Conservation (phyloP, 2,113 vertebrate genomes). For the Phyllostomus hastatus region DNA sequence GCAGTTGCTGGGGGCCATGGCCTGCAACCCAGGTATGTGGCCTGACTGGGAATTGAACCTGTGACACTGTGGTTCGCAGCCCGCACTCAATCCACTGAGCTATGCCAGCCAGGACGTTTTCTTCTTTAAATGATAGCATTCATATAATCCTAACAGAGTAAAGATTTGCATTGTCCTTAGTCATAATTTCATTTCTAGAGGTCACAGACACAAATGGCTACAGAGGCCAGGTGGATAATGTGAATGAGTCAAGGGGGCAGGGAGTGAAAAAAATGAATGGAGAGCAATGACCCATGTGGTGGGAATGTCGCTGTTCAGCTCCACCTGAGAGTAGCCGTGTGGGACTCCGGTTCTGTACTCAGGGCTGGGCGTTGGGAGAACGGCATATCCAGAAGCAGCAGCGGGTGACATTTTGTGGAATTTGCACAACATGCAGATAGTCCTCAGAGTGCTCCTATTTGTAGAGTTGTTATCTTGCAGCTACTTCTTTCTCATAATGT, state of each 20-base stretch:
- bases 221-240: background rate
- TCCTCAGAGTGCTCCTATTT: background rate
- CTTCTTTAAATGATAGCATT: background rate
- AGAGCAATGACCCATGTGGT: background rate
- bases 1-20: no score
- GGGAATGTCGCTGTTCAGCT: fast-evolving
- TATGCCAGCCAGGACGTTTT: no score
- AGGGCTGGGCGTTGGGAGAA: background rate
- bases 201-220: background rate
- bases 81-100: no score
- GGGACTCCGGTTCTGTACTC: background rate
- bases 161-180: background rate
- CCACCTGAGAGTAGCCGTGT: background rate
- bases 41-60: no score
- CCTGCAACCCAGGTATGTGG: no score
- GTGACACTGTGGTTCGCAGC: no score
- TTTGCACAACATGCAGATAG: background rate
- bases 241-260: background rate
- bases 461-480: background rate
- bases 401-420: background rate
- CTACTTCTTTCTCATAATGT: background rate
- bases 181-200: background rate
- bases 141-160: background rate
- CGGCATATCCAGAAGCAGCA: background rate
- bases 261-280: background rate